phyloP scores from a whole-genome alignment of 1,140 invertebrate genomes.

The Paraescarpia echinospica region DNA sequence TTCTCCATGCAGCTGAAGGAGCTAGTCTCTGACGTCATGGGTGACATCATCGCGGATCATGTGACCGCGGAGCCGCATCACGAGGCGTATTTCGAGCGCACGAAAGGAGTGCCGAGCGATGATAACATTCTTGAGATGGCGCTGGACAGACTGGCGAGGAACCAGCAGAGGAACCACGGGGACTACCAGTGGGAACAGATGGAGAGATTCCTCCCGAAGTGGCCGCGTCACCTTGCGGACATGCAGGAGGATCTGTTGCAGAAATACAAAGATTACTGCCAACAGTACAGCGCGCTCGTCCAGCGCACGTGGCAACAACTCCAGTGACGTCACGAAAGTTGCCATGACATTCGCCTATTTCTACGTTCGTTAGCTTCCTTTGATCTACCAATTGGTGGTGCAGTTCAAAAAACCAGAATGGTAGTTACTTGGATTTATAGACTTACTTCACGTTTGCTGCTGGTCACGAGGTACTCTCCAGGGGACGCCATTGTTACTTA shows the following conservation, averaged over 20 bases:
- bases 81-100: neutral
- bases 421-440: no score
- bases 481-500: no score
- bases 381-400: no score
- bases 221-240: neutral
- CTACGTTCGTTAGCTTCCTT: no score
- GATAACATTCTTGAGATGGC: no score
- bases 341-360: neutral
- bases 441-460: no score
- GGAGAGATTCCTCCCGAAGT: neutral
- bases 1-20: slow-evolving; percentile 3
- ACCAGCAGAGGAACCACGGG: neutral
- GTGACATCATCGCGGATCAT: neutral
- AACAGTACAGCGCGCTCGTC: neutral
- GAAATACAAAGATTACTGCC: neutral
- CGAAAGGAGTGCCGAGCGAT: no score
- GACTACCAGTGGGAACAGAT: neutral
- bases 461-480: no score
- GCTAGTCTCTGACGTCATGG: neutral
- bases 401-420: no score
- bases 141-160: no score
- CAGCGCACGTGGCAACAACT: neutral
- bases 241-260: neutral
- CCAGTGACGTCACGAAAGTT: neutral
- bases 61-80: neutral